phyloP scores from a whole-genome alignment of 2,797 vertebrate species.

The Anomalospiza imberbis region DNA sequence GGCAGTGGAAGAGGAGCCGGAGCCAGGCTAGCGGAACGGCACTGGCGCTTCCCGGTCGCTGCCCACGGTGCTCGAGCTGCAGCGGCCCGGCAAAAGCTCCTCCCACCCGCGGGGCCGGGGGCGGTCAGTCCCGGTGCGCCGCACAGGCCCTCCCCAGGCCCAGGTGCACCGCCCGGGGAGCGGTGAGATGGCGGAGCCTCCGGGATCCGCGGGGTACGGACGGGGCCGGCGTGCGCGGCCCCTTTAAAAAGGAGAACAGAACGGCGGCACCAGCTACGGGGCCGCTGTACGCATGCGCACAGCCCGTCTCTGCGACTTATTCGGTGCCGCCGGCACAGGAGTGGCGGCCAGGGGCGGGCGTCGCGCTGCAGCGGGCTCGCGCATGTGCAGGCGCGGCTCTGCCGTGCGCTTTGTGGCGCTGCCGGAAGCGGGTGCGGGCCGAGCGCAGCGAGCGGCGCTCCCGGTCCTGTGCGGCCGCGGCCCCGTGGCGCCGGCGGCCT shows the following conservation, averaged over 20 bases:
- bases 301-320: not conserved
- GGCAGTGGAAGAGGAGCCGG: not conserved
- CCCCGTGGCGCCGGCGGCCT: not conserved
- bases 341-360: accelerated
- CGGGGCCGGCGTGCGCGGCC: accelerated
- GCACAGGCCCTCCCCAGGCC: too few species aligned
- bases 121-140: not conserved
- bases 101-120: too few species aligned
- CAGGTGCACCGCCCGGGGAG: not conserved
- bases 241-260: not conserved
- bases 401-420: slow-evolving; percentile 44
- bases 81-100: not conserved
- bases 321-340: not conserved
- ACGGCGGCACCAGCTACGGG: accelerated
- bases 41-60: too few species aligned
- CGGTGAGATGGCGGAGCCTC: not conserved
- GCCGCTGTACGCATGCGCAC: not conserved
- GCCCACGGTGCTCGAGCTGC: not conserved
- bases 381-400: not conserved
- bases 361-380: accelerated
- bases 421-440: slow-evolving; percentile 29
- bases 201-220: accelerated
- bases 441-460: not conserved
- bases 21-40: not conserved
- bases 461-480: not conserved